Conservation (phyloP, 2,888 invertebrate species). For the Drosophila melanocephala region DNA sequence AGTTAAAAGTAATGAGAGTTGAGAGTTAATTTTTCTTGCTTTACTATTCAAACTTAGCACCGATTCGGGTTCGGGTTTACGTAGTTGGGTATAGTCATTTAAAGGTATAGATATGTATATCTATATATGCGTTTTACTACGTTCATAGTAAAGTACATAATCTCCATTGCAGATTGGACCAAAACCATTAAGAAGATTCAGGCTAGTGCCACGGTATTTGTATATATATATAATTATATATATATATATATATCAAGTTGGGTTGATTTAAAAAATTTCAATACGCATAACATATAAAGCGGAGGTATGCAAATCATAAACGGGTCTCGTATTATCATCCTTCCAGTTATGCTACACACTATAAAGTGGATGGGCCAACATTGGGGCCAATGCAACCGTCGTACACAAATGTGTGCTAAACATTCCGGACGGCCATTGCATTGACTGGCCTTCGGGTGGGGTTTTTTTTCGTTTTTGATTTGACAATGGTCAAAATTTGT, state of each 20-base stretch:
- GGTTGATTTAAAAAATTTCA: slow-evolving; percentile 43
- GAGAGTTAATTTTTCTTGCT: not conserved
- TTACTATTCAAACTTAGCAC: slow-evolving; percentile 9
- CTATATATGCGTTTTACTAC: slow-evolving; percentile 77
- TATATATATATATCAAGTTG: slow-evolving; percentile 13
- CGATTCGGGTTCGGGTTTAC: slow-evolving; percentile 12
- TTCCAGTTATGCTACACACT: slow-evolving; percentile 55
- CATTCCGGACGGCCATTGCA: slow-evolving; percentile 80
- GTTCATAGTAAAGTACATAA: slow-evolving; percentile 86
- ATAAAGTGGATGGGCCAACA: slow-evolving; percentile 38
- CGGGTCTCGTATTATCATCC: slow-evolving; percentile 22
- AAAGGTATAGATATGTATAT: slow-evolving; percentile 18
- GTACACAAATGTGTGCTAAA: slow-evolving; percentile 74
- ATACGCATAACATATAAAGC: slow-evolving; percentile 48
- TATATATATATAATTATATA: too few relatives aligned
- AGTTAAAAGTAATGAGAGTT: slow-evolving; percentile 18
- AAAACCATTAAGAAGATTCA: slow-evolving; percentile 86
- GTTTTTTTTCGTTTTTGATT: not conserved
- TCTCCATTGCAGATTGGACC: slow-evolving; percentile 86
- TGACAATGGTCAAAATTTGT: slow-evolving; percentile 56
- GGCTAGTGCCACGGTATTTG: slow-evolving; percentile 81
- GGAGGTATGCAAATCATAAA: slow-evolving; percentile 47
- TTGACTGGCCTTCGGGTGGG: slow-evolving; percentile 56
- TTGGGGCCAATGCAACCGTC: slow-evolving; percentile 75
- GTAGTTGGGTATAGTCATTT: slow-evolving; percentile 18